Conservation (phyloP, 37 sponge, comb jelly and placozoan species). For the Agelas oroides region DNA sequence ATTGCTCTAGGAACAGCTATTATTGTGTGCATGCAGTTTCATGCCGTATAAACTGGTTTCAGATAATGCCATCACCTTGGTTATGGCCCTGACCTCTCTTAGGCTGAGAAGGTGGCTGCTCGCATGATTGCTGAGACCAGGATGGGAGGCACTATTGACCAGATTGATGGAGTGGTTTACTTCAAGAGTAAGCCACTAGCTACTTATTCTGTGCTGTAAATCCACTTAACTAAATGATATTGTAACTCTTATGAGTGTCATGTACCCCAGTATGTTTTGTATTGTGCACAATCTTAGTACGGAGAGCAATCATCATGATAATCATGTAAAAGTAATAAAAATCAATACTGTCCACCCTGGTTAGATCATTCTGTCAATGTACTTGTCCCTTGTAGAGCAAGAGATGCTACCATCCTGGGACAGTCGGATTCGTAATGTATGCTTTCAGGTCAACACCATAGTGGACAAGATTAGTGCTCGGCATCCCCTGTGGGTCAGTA, state of each 20-base stretch:
- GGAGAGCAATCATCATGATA: neutral
- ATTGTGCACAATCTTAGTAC: neutral
- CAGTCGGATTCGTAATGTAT: conserved; percentile 82
- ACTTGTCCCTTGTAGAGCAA: conserved; percentile 27
- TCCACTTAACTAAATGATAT: neutral
- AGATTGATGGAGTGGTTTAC: conserved; percentile 83
- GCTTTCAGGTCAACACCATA: conserved; percentile 82
- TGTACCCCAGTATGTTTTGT: neutral
- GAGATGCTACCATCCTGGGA: conserved; percentile 83
- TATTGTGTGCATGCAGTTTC: no score
- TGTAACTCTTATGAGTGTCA: no score
- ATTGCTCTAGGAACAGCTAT: no score
- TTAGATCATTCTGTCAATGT: no score
- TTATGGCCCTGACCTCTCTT: no score
- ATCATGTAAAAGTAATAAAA: no score
- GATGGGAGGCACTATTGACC: conserved; percentile 95
- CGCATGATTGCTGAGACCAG: conserved; percentile 95
- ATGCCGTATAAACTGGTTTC: no score
- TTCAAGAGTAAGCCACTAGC: conserved; percentile 67
- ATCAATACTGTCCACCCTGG: no score
- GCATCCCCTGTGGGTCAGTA: conserved; percentile 61
- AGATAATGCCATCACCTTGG: no score
- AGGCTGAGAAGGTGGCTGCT: conserved; percentile 97
- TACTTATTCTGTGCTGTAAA: neutral
- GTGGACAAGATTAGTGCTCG: conserved; percentile 77